A percentile compares a stretch with the other conserved stretches of the same genome.
Evolutionary conservation across 2,113 vertebrate genomes (phyloP).

Genomic region (Balaeniceps rex): DNA sequence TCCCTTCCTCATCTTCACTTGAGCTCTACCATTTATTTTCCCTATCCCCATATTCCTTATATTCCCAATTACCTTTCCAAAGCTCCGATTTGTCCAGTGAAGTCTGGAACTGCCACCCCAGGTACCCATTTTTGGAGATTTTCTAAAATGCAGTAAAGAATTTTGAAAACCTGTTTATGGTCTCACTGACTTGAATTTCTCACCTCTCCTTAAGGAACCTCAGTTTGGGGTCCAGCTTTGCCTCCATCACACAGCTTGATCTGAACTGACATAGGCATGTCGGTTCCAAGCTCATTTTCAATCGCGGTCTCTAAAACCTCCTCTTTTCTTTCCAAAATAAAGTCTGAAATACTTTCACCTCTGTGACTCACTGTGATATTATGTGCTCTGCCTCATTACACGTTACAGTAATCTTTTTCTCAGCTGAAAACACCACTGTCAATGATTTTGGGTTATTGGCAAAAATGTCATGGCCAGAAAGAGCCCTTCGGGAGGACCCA

Average conservation of each 20-base stretch:
- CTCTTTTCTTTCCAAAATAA: not conserved
- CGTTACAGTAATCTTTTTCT: not conserved
- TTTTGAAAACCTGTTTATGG: not conserved
- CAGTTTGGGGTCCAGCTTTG: not conserved
- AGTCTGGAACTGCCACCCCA: not conserved
- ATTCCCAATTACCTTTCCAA: not conserved
- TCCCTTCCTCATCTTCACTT: not conserved
- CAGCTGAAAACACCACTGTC: not conserved
- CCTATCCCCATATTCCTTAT: not conserved
- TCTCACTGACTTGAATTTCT: not conserved
- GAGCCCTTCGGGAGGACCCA: not conserved
- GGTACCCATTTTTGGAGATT: not conserved
- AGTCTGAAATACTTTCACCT: not conserved
- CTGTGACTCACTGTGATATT: not conserved
- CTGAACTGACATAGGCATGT: rapidly evolving
- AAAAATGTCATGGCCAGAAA: not conserved
- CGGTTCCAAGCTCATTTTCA: not conserved
- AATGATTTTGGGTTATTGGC: not conserved
- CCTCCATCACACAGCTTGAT: not conserved
- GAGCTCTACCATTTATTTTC: not conserved
- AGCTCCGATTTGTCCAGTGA: not conserved
- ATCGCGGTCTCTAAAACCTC: not conserved
- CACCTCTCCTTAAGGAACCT: not conserved
- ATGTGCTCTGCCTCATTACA: not conserved
- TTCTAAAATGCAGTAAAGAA: not conserved